Evolutionary conservation across 2,888 invertebrate species (phyloP).

Genomic region (Pristionchus exspectatus): DNA sequence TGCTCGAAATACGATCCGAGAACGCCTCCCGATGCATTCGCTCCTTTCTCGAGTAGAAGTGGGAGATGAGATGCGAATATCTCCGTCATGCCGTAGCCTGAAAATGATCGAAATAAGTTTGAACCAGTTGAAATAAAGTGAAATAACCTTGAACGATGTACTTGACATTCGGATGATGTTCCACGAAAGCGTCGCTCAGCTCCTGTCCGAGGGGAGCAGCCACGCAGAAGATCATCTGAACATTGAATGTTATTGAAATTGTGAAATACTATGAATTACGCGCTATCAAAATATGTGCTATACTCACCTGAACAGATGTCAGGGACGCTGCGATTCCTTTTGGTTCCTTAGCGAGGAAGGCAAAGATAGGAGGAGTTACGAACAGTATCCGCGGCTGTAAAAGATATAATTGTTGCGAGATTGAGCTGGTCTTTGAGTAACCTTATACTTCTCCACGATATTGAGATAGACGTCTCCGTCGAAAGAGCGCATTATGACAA

Average conservation of each 20-base stretch:
- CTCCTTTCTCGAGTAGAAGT: neutral
- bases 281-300: no score
- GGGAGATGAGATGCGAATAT: neutral
- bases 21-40: neutral
- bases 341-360: neutral
- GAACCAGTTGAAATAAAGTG: neutral
- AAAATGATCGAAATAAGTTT: neutral
- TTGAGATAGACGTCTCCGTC: neutral
- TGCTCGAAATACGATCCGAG: neutral
- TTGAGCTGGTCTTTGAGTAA: neutral
- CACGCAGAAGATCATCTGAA: neutral
- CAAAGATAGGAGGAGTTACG: slow-evolving; percentile 2
- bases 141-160: neutral
- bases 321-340: neutral
- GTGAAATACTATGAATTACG: no score
- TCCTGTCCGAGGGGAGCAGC: neutral
- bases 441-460: neutral
- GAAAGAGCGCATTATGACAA: neutral
- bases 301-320: neutral
- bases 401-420: neutral
- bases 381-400: neutral
- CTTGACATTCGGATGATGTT: neutral
- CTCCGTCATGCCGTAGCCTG: slow-evolving; percentile 28
- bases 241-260: no score
- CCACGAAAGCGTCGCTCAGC: neutral